phyloP scores from a whole-genome alignment of 2,888 invertebrate genomes.

The Cistogaster globosa region DNA sequence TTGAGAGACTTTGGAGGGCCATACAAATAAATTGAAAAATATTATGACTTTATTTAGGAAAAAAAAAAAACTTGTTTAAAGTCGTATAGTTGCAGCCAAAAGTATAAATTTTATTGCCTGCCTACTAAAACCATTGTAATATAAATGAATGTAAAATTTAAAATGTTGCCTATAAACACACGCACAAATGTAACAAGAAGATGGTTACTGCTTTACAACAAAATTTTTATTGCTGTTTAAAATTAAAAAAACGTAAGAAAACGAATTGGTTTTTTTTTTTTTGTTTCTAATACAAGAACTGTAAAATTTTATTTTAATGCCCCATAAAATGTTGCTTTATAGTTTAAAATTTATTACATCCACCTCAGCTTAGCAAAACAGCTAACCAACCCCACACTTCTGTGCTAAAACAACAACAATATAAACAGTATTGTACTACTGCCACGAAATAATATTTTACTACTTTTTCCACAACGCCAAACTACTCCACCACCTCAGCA shows the following conservation, averaged over 20 bases:
- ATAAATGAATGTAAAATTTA: conserved; percentile 44
- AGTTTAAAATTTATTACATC: conserved; percentile 78
- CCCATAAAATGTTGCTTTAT: conserved; percentile 77
- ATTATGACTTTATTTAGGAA: conserved; percentile 56
- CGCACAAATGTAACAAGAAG: conserved; percentile 55
- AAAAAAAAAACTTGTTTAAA: conserved; percentile 58
- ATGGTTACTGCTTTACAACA: conserved; percentile 56
- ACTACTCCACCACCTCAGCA: conserved; percentile 43
- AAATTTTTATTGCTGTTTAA: conserved; percentile 66
- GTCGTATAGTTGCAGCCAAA: conserved; percentile 58
- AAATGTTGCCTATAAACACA: conserved; percentile 1
- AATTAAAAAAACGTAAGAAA: conserved; percentile 43
- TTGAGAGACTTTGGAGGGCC: conserved; percentile 1
- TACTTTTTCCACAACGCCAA: conserved; percentile 41
- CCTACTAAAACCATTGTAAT: conserved; percentile 65
- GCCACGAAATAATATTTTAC: conserved; percentile 37
- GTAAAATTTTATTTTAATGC: conserved; percentile 72
- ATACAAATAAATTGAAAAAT: conserved; percentile 58
- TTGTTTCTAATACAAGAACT: conserved; percentile 65
- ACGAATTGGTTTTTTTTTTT: conserved; percentile 34
- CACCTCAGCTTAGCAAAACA: conserved; percentile 36
- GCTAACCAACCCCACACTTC: neutral
- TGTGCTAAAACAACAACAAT: neutral
- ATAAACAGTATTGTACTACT: conserved; percentile 32
- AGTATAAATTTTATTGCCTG: conserved; percentile 71